A percentile compares a stretch with the other conserved stretches of the same genome.
Evolutionary conservation across 2,888 invertebrate genomes (phyloP).

Genomic region (Lagria hirta): DNA sequence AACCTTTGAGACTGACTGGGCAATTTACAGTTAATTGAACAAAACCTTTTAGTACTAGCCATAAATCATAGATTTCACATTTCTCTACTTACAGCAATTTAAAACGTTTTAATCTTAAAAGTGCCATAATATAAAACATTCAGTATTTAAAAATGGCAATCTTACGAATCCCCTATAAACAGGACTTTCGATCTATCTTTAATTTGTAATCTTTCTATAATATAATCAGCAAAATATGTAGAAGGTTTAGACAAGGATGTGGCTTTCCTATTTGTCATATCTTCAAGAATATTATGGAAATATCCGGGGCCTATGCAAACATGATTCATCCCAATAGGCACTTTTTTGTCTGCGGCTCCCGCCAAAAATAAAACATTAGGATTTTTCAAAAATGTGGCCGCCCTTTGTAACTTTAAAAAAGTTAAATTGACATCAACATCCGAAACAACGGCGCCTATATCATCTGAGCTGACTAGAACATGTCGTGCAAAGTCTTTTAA

Average conservation of each 20-base stretch:
- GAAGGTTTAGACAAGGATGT: slow-evolving; percentile 58
- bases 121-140: no score
- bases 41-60: neutral
- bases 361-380: slow-evolving; percentile 58
- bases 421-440: slow-evolving; percentile 59
- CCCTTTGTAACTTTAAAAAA: slow-evolving; percentile 57
- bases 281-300: slow-evolving; percentile 21
- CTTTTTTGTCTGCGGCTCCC: slow-evolving; percentile 56
- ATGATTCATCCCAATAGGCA: slow-evolving; percentile 49
- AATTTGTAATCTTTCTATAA: slow-evolving; percentile 61
- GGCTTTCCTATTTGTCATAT: slow-evolving; percentile 41
- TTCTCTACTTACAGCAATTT: no score
- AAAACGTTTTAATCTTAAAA: neutral
- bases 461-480: slow-evolving; percentile 50
- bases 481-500: slow-evolving; percentile 14
- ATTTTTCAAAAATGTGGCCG: slow-evolving; percentile 54
- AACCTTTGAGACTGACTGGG: neutral
- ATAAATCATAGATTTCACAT: no score
- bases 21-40: neutral
- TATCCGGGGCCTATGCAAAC: slow-evolving; percentile 48
- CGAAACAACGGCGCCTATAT: slow-evolving; percentile 61
- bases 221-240: slow-evolving; percentile 53
- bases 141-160: slow-evolving; percentile 32
- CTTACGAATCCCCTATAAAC: slow-evolving; percentile 83
- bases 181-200: slow-evolving; percentile 66